phyloP scores from a whole-genome alignment of 2,113 vertebrate species.

The Indicator indicator region DNA sequence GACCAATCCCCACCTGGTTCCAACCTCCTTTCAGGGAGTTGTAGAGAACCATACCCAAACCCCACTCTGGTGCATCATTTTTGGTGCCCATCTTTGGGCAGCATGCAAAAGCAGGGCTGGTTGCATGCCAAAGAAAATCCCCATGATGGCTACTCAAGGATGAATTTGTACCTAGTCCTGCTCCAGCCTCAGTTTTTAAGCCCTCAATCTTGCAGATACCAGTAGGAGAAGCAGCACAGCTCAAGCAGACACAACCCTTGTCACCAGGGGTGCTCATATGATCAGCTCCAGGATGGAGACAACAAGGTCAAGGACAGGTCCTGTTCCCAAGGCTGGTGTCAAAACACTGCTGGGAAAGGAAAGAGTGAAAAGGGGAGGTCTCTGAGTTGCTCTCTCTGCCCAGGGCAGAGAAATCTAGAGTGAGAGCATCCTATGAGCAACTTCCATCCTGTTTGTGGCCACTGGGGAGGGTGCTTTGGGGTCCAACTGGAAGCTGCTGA shows the following conservation, averaged over 20 bases:
- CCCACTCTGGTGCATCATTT: fast-evolving
- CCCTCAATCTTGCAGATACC: neutral
- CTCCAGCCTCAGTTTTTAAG: neutral
- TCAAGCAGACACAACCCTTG: neutral
- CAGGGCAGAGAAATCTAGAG: neutral
- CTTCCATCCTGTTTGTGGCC: neutral
- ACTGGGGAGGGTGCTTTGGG: neutral
- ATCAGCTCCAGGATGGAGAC: neutral
- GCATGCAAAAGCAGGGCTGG: neutral
- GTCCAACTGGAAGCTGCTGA: neutral
- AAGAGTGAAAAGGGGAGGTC: neutral
- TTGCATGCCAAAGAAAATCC: fast-evolving
- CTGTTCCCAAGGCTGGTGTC: neutral
- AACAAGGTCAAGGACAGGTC: no score
- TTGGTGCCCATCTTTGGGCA: fast-evolving
- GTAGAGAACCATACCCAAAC: neutral
- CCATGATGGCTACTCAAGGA: no score
- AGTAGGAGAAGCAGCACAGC: neutral
- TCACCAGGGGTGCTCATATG: neutral
- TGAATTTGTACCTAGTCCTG: neutral
- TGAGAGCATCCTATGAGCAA: neutral
- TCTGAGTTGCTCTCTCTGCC: neutral
- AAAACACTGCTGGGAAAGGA: neutral
- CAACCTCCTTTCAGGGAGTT: no score
- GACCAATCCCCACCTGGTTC: no score